Percentiles rank a stretch among this genome's conserved stretches.
Evolutionary conservation across 2,113 vertebrate species (phyloP).

Genomic region (Guaruba guarouba): DNA sequence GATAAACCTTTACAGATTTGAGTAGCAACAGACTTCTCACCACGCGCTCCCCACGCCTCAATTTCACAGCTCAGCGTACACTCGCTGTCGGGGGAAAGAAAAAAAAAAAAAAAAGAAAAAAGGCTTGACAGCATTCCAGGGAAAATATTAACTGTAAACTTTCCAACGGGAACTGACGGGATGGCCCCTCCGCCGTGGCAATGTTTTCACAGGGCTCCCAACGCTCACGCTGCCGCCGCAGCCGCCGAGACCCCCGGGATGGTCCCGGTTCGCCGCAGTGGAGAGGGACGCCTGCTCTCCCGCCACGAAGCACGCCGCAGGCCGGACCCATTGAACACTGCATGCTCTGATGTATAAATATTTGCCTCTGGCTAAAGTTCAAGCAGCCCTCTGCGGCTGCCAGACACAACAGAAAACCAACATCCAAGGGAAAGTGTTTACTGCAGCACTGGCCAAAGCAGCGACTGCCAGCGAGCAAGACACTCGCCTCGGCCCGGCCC

Average conservation of each 20-base stretch:
- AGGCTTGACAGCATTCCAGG: slow-evolving; percentile 87
- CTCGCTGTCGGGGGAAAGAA: slow-evolving; percentile 77
- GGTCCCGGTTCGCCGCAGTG: slow-evolving; percentile 26
- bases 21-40: slow-evolving; percentile 90
- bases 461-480: slow-evolving; percentile 71
- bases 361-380: slow-evolving; percentile 89
- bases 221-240: not conserved
- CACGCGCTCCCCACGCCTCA: slow-evolving; percentile 79
- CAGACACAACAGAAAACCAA: slow-evolving; percentile 84
- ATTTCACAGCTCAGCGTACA: slow-evolving; percentile 82
- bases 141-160: slow-evolving; percentile 89
- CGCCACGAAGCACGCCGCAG: slow-evolving; percentile 50
- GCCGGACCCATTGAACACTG: slow-evolving; percentile 79
- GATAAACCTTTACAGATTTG: slow-evolving; percentile 80
- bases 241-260: not conserved
- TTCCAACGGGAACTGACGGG: slow-evolving; percentile 79
- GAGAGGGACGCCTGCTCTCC: slow-evolving; percentile 47
- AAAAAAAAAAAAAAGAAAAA: not conserved
- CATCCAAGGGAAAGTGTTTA: slow-evolving; percentile 84
- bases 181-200: slow-evolving; percentile 19
- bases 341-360: slow-evolving; percentile 86
- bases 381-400: slow-evolving; percentile 79
- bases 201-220: slow-evolving; percentile 6
- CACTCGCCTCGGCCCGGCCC: slow-evolving; percentile 48
- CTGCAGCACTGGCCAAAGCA: slow-evolving; percentile 73